These are phyloP conservation scores for Sphenopsis melanotis DNA, from an alignment of 2,797 vertebrate species.

Conservation along the genomic window DNA sequence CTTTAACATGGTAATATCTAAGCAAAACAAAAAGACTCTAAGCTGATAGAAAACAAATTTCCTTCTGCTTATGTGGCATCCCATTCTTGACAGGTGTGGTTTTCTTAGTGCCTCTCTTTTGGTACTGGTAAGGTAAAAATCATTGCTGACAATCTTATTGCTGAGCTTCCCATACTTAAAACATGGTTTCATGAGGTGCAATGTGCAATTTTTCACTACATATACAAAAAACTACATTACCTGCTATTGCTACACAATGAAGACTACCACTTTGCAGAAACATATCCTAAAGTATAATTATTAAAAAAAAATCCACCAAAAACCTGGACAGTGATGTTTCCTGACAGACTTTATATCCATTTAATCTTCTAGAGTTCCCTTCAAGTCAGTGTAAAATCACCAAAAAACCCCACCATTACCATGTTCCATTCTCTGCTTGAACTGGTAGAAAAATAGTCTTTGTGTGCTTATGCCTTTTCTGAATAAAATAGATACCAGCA, in stretches of 20 bases:
- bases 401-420: fast-evolving
- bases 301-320: not conserved
- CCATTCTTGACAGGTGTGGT: not conserved
- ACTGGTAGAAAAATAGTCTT: not conserved
- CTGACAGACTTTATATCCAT: not conserved
- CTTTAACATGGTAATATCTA: not conserved
- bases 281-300: not conserved
- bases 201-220: not conserved
- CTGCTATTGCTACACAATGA: not conserved
- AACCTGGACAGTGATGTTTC: not conserved
- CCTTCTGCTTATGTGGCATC: not conserved
- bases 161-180: not conserved
- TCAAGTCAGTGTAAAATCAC: not conserved
- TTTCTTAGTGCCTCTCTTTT: not conserved
- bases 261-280: not conserved
- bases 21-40: not conserved
- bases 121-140: not conserved
- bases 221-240: not conserved
- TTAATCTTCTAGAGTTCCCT: not conserved
- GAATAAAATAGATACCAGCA: not conserved
- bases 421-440: not conserved
- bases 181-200: not conserved
- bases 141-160: not conserved
- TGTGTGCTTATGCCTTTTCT: not conserved
- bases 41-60: not conserved